phyloP scores from a whole-genome alignment of 2,888 invertebrate species.

The Epinotia demarniana region DNA sequence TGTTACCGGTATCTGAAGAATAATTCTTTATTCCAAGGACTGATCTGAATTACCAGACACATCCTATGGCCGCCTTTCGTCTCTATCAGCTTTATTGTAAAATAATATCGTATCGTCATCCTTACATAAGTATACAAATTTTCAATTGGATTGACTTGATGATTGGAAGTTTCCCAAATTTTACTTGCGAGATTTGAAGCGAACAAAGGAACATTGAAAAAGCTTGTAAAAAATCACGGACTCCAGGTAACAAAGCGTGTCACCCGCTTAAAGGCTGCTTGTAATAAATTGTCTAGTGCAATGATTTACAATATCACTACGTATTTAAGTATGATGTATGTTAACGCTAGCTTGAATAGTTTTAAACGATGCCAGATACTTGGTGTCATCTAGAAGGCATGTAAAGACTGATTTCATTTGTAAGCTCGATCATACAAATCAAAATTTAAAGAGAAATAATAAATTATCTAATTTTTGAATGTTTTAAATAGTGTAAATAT shows the following conservation, averaged over 20 bases:
- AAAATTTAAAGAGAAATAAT: conserved; percentile 48
- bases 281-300: background rate
- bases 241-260: background rate
- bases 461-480: conserved; percentile 55
- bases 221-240: background rate
- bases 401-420: conserved; percentile 68
- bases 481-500: conserved; percentile 48
- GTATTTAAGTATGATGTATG: conserved; percentile 1
- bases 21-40: too few species aligned
- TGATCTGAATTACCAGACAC: too few species aligned
- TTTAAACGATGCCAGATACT: conserved; percentile 31
- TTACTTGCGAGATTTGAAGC: too few species aligned
- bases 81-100: too few species aligned
- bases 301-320: conserved; percentile 18
- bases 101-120: too few species aligned
- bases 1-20: too few species aligned
- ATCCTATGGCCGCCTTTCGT: too few species aligned
- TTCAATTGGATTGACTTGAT: too few species aligned
- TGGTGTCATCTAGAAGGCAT: conserved; percentile 44
- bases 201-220: background rate
- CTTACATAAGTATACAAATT: too few species aligned
- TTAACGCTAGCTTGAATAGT: conserved; percentile 16
- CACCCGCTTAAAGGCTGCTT: background rate
- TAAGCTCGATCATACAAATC: conserved; percentile 60
- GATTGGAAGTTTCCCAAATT: too few species aligned